A percentile compares a stretch with the other conserved stretches of the same genome.
These are phyloP conservation scores for Petrolisthes cinctipes DNA, from an alignment of 2,888 invertebrate genomes.

Conservation along the genomic window DNA sequence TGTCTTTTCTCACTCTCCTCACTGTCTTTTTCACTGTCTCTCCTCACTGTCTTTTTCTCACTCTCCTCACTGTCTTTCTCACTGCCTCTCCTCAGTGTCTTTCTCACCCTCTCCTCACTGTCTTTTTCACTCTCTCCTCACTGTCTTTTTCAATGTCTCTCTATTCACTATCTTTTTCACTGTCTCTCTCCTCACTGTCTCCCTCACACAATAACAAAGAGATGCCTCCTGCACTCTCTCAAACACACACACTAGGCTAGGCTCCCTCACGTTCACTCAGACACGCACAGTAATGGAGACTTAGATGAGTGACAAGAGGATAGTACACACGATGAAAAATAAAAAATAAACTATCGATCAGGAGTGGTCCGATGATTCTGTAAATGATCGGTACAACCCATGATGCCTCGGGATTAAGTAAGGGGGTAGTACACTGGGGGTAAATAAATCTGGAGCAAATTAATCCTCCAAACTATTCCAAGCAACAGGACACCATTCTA, in stretches of 20 bases:
- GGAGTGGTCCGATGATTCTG: too few relatives aligned
- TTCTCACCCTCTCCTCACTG: not conserved
- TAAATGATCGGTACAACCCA: too few relatives aligned
- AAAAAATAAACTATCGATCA: too few relatives aligned
- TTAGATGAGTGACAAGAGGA: too few relatives aligned
- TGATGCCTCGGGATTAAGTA: too few relatives aligned
- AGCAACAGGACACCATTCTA: too few relatives aligned
- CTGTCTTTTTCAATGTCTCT: conserved; percentile 9
- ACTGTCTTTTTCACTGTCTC: conserved; percentile 7
- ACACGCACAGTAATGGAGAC: not conserved
- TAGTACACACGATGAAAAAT: too few relatives aligned
- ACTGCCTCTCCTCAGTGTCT: not conserved
- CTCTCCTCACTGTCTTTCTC: conserved; percentile 3
- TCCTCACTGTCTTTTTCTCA: not conserved
- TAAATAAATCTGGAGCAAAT: too few relatives aligned
- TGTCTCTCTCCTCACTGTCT: conserved; percentile 19
- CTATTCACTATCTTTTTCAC: not conserved
- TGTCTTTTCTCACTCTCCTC: conserved; percentile 19
- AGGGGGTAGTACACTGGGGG: too few relatives aligned
- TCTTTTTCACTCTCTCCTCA: conserved; percentile 23
- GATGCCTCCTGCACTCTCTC: not conserved
- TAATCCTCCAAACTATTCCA: too few relatives aligned
- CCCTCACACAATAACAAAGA: conserved; percentile 16
- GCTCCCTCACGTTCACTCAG: not conserved
- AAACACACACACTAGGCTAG: not conserved